A percentile compares a stretch with the other conserved stretches of the same genome.
These are phyloP conservation scores for Elysia crispata DNA, from an alignment of 2,888 invertebrate genomes.

Conservation along the genomic window DNA sequence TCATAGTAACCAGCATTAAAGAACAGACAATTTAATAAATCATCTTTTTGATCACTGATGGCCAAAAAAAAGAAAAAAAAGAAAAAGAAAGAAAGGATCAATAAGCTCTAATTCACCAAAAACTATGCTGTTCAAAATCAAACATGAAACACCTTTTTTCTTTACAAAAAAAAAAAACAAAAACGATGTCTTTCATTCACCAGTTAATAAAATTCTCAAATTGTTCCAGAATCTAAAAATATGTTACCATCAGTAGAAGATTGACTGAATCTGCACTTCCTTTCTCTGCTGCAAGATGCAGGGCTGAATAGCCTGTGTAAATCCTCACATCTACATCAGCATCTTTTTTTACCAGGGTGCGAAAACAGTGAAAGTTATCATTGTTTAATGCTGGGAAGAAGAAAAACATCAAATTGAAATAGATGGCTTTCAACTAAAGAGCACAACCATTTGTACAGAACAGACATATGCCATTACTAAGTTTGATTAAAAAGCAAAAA, in stretches of 20 bases:
- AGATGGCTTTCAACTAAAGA: not conserved
- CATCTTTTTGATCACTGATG: too few relatives aligned
- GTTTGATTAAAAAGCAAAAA: too few relatives aligned
- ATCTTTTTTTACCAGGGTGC: slow-evolving; percentile 62
- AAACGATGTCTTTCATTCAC: too few relatives aligned
- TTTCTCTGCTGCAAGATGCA: slow-evolving; percentile 67
- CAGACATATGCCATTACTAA: not conserved
- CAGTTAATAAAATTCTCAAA: too few relatives aligned
- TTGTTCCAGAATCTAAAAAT: not conserved
- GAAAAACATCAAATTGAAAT: not conserved
- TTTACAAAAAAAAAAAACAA: too few relatives aligned
- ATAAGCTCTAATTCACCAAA: too few relatives aligned
- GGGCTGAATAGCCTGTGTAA: slow-evolving; percentile 68
- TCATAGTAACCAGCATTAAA: too few relatives aligned
- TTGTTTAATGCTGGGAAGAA: slow-evolving; percentile 58
- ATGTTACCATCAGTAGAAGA: slow-evolving; percentile 42
- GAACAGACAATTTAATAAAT: too few relatives aligned
- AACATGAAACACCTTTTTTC: too few relatives aligned
- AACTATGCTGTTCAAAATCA: too few relatives aligned
- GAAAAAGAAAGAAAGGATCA: too few relatives aligned
- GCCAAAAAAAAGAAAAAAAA: too few relatives aligned
- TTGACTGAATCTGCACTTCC: slow-evolving; percentile 48
- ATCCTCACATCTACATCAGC: slow-evolving; percentile 65
- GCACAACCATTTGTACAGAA: not conserved
- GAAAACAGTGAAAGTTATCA: slow-evolving; percentile 61